phyloP scores from a whole-genome alignment of 2,797 vertebrate species.

The Galagoides demidoff region DNA sequence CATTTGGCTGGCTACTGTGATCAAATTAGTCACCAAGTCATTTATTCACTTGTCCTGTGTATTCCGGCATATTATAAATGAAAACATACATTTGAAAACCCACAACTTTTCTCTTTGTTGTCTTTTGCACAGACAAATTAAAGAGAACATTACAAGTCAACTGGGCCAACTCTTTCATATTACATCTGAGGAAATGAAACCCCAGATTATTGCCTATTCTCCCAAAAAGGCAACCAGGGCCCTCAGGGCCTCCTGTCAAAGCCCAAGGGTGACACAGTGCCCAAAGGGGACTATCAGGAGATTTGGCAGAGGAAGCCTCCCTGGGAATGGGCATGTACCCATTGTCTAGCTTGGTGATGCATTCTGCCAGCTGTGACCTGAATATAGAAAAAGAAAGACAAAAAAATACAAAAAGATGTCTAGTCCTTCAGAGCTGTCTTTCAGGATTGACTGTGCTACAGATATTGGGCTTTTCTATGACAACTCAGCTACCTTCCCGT shows the following conservation, averaged over 20 bases:
- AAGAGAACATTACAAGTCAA: not conserved
- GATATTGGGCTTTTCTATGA: not conserved
- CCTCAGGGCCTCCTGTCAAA: not conserved
- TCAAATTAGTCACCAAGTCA: conserved; percentile 55
- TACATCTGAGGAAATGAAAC: not conserved
- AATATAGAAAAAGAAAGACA: not conserved
- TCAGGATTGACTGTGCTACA: not conserved
- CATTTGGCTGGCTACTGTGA: conserved; percentile 8
- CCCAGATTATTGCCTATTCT: not conserved
- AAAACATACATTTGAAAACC: not conserved
- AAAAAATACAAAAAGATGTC: not conserved
- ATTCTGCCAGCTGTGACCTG: not conserved
- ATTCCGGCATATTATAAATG: not conserved
- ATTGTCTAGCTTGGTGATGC: not conserved
- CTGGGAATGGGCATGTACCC: not conserved
- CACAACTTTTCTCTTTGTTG: not conserved
- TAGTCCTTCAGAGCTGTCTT: not conserved
- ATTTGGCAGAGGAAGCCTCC: not conserved
- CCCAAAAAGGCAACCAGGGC: not conserved
- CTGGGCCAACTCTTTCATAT: not conserved
- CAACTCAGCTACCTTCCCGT: not conserved
- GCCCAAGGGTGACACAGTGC: not conserved
- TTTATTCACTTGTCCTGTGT: not conserved
- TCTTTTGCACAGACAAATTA: not conserved
- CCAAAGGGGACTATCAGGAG: not conserved